Evolutionary conservation across 1,140 invertebrate genomes (phyloP).

Genomic region (Drosophila gunungcola): DNA sequence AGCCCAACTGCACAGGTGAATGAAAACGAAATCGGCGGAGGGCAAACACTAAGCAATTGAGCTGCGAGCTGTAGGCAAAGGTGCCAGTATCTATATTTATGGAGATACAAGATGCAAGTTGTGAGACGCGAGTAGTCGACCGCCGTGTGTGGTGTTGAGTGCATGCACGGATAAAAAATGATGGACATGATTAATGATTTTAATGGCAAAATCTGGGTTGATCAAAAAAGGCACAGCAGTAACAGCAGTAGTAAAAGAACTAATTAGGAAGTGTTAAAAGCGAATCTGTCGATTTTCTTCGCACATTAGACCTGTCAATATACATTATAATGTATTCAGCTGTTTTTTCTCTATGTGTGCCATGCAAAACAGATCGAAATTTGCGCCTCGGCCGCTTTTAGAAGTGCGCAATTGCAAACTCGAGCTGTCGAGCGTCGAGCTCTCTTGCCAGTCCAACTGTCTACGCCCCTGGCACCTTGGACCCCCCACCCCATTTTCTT

Average conservation of each 20-base stretch:
- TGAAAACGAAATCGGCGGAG: slow-evolving; percentile 40
- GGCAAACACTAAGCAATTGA: slow-evolving; percentile 38
- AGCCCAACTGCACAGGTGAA: slow-evolving; percentile 32
- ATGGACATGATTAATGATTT: no score
- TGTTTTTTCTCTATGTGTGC: slow-evolving; percentile 9
- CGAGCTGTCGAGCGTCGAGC: slow-evolving; percentile 56
- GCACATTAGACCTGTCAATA: no score
- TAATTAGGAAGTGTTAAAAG: no score
- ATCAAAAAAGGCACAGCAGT: no score
- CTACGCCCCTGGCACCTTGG: slow-evolving; percentile 10
- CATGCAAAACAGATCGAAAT: slow-evolving; percentile 72
- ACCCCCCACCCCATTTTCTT: background rate
- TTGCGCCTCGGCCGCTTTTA: slow-evolving; percentile 49
- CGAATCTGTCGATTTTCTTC: no score
- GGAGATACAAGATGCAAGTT: slow-evolving; percentile 37
- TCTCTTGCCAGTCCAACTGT: slow-evolving; percentile 58
- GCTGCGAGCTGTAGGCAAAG: slow-evolving; percentile 27
- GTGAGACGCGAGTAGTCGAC: slow-evolving; percentile 15
- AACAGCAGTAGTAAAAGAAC: no score
- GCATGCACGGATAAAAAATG: slow-evolving; percentile 11
- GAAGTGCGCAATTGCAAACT: slow-evolving; percentile 78
- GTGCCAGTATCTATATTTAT: slow-evolving; percentile 40
- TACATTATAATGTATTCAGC: no score
- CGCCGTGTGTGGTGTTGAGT: slow-evolving; percentile 46
- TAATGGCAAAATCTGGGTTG: no score